A percentile compares a stretch with the other conserved stretches of the same genome.
Evolutionary conservation across 2,888 invertebrate genomes (phyloP).

Genomic region (Schizotus pectinicornis): DNA sequence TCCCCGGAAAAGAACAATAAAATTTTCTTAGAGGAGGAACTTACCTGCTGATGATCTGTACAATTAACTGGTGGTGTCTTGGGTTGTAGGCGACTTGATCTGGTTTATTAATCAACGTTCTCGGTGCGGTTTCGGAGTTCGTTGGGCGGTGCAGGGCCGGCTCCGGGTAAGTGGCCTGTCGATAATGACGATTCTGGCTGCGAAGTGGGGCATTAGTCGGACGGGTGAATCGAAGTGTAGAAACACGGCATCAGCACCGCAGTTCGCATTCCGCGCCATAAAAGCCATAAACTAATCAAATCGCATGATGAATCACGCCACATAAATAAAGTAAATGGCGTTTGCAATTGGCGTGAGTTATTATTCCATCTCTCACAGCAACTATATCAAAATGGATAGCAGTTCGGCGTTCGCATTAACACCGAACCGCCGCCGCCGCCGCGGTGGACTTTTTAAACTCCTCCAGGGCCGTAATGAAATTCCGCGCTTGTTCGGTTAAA

Average conservation of each 20-base stretch:
- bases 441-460: constrained; percentile 47
- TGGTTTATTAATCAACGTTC: no score
- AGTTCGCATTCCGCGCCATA: constrained; percentile 58
- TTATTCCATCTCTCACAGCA: constrained; percentile 60
- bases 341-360: constrained; percentile 61
- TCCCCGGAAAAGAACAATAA: no score
- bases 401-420: constrained; percentile 49
- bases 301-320: constrained; percentile 60
- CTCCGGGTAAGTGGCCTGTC: neutral
- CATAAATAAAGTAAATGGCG: constrained; percentile 62
- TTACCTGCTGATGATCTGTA: no score
- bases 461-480: constrained; percentile 53
- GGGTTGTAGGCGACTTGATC: no score
- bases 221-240: constrained; percentile 50
- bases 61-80: no score
- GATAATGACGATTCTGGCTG: constrained; percentile 1
- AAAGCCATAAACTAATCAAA: constrained; percentile 62
- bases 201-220: constrained; percentile 16
- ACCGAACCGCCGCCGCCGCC: constrained; percentile 46
- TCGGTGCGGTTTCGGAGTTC: no score
- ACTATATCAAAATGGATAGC: constrained; percentile 59
- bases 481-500: constrained; percentile 35
- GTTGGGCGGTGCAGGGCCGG: no score
- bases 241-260: constrained; percentile 53
- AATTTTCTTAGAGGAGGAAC: no score